phyloP scores from a whole-genome alignment of 2,888 invertebrate genomes.

The Erannis defoliaria region DNA sequence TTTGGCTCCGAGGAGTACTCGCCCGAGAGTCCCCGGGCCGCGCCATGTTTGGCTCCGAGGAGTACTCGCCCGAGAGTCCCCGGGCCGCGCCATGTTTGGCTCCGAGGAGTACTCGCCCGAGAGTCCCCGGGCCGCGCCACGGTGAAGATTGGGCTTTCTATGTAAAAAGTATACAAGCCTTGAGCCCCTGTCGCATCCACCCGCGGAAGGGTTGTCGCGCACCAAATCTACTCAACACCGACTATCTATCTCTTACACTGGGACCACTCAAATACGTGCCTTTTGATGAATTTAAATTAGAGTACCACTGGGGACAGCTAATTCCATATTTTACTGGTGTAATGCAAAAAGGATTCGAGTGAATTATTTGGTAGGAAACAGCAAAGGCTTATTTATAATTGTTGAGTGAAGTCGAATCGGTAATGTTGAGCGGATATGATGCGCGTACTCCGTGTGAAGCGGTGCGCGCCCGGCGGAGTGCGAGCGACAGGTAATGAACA shows the following conservation, averaged over 20 bases:
- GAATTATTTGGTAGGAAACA: too few relatives aligned
- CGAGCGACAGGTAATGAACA: slow-evolving; percentile 32
- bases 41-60: slow-evolving; percentile 5
- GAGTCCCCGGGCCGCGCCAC: slow-evolving; percentile 6
- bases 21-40: background rate
- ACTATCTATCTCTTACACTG: too few relatives aligned
- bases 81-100: slow-evolving; percentile 1
- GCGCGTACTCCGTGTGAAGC: background rate
- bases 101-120: slow-evolving; percentile 1
- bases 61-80: slow-evolving; percentile 4
- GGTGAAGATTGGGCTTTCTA: slow-evolving; percentile 9
- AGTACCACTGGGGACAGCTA: too few relatives aligned
- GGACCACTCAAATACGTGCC: too few relatives aligned
- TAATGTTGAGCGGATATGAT: background rate
- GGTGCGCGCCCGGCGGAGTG: background rate
- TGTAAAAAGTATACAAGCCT: slow-evolving; percentile 26
- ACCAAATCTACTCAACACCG: background rate
- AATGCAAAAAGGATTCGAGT: too few relatives aligned
- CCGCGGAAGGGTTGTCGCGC: background rate
- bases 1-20: slow-evolving; percentile 5
- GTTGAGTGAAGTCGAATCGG: background rate
- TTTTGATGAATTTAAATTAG: too few relatives aligned
- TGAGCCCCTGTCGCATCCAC: slow-evolving; percentile 24
- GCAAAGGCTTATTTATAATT: too few relatives aligned
- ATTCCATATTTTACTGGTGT: too few relatives aligned